Conservation (phyloP, 2,113 vertebrate genomes). For the Lepus timidus region DNA sequence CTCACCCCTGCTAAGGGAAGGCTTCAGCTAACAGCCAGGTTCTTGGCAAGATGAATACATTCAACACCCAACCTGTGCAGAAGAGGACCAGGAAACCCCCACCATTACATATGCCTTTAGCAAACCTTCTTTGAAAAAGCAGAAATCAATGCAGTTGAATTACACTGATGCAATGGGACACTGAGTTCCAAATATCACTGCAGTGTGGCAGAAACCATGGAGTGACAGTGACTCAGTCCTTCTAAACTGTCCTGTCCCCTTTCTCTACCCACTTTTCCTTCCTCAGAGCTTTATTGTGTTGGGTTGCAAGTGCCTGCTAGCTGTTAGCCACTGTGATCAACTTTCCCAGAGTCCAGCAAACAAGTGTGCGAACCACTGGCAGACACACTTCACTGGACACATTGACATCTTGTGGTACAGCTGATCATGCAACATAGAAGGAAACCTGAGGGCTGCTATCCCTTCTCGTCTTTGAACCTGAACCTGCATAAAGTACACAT, state of each 20-base stretch:
- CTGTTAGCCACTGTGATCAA: background rate
- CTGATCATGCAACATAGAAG: background rate
- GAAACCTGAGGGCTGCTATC: no score
- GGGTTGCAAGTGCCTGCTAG: background rate
- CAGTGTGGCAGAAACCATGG: background rate
- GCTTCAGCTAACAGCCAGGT: background rate
- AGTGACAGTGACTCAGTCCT: background rate
- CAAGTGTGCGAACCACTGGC: accelerated
- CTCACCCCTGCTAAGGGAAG: background rate
- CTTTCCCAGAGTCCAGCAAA: background rate
- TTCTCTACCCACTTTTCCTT: background rate
- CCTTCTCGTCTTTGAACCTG: background rate
- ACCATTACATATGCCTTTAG: background rate
- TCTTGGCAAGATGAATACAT: background rate
- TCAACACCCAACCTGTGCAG: background rate
- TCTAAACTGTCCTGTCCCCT: background rate
- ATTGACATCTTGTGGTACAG: accelerated
- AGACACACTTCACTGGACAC: background rate
- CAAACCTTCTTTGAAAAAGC: background rate
- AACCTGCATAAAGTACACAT: background rate
- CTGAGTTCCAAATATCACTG: background rate
- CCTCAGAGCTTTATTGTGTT: background rate
- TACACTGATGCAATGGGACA: background rate
- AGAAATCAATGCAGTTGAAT: background rate
- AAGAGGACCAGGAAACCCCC: background rate